Conservation (phyloP, 2,797 vertebrate species). For the Acrocephalus scirpaceus region DNA sequence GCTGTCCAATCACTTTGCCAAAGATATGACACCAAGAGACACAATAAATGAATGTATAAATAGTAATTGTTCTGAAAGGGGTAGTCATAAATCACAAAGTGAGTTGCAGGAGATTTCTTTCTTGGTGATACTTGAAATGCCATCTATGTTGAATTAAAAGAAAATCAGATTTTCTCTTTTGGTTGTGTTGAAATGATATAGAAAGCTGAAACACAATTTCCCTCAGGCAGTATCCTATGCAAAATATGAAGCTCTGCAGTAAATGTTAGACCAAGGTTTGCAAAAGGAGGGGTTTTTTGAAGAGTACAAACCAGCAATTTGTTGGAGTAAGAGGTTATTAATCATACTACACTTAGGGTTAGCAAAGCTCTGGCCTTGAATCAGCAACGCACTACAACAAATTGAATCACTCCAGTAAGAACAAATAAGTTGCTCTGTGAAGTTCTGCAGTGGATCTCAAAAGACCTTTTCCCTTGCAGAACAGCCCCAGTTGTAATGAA, state of each 20-base stretch:
- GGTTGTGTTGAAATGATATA: constrained; percentile 41
- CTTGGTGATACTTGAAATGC: constrained; percentile 67
- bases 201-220: constrained; percentile 54
- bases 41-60: constrained; percentile 76
- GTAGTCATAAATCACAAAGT: constrained; percentile 77
- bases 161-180: constrained; percentile 61
- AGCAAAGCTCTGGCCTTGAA: constrained; percentile 47
- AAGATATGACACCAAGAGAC: constrained; percentile 72
- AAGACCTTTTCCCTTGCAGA: background rate
- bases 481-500: background rate
- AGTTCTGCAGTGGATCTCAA: background rate
- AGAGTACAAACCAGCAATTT: constrained; percentile 33
- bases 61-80: constrained; percentile 75
- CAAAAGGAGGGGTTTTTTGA: constrained; percentile 26
- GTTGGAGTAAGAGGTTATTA: constrained; percentile 60
- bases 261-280: constrained; percentile 17
- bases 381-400: constrained; percentile 53
- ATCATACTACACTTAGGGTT: constrained; percentile 58
- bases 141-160: constrained; percentile 69
- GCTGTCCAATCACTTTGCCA: constrained; percentile 70
- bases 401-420: constrained; percentile 39
- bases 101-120: constrained; percentile 52
- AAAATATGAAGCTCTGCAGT: constrained; percentile 48
- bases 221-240: constrained; percentile 24
- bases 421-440: constrained; percentile 14